These are phyloP conservation scores for Hucho hucho DNA, from an alignment of 2,113 vertebrate genomes.

Conservation along the genomic window DNA sequence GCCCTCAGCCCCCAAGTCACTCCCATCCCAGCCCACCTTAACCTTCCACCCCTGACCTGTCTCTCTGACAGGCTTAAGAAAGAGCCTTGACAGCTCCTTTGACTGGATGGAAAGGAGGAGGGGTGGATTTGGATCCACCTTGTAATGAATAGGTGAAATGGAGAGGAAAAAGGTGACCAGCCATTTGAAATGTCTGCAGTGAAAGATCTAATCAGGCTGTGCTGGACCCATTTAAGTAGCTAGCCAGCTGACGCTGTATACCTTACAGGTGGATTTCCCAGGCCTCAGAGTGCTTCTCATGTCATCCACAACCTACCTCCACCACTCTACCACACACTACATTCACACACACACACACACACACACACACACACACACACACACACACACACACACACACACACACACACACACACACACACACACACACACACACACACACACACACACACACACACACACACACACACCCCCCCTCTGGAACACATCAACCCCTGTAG, in stretches of 20 bases:
- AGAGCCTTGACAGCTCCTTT: constrained; percentile 73
- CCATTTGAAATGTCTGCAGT: constrained; percentile 72
- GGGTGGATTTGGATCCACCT: constrained; percentile 41
- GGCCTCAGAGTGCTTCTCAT: constrained; percentile 76
- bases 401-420: constrained; percentile 9
- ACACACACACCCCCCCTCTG: constrained; percentile 41
- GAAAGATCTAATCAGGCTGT: constrained; percentile 79
- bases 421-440: constrained; percentile 18
- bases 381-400: constrained; percentile 12
- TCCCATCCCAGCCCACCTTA: constrained; percentile 53
- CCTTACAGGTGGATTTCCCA: constrained; percentile 73
- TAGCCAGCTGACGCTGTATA: constrained; percentile 44
- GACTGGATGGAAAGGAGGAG: constrained; percentile 27
- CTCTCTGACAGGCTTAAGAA: constrained; percentile 58
- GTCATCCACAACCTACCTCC: constrained; percentile 51
- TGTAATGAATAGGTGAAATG: constrained; percentile 61
- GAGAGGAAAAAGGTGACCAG: constrained; percentile 65
- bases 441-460: constrained; percentile 12
- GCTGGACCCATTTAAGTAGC: constrained; percentile 65
- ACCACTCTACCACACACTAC: constrained; percentile 5
- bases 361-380: too few species aligned
- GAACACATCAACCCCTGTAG: constrained; percentile 75
- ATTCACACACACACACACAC: constrained; percentile 16
- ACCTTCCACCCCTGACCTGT: constrained; percentile 68
- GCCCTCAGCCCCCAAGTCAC: constrained; percentile 44